Conservation (phyloP, 2,888 invertebrate species). For the Oxyteleia sp. region DNA sequence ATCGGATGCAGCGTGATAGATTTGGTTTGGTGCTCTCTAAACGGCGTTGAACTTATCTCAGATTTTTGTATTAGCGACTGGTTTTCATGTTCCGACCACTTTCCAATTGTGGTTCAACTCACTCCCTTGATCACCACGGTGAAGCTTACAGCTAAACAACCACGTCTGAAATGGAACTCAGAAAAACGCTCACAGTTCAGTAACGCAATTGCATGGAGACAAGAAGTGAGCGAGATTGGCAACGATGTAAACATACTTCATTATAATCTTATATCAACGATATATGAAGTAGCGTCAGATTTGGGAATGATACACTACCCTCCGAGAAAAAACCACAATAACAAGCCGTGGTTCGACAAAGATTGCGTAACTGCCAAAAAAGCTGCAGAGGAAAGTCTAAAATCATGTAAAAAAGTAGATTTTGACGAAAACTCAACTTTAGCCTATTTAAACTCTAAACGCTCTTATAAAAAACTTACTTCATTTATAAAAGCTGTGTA, state of each 20-base stretch:
- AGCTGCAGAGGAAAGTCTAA: neutral
- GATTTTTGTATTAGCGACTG: neutral
- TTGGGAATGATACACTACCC: neutral
- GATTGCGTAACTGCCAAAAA: neutral
- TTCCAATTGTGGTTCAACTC: neutral
- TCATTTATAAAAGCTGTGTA: neutral
- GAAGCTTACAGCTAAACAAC: no score
- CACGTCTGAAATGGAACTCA: neutral
- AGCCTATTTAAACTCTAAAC: neutral
- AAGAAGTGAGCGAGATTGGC: neutral
- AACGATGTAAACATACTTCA: neutral
- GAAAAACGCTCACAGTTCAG: no score
- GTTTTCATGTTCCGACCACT: conserved; percentile 11
- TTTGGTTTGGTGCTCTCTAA: conserved; percentile 7
- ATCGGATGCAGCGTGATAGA: conserved; percentile 8
- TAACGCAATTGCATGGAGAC: conserved; percentile 14
- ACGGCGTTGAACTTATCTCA: no score
- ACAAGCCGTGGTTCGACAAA: conserved; percentile 7
- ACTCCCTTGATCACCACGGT: neutral
- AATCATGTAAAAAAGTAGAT: neutral
- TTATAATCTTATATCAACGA: neutral
- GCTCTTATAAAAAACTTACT: neutral
- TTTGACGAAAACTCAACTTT: no score
- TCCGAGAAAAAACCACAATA: neutral
- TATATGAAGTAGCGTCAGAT: neutral